phyloP scores from a whole-genome alignment of 2,888 invertebrate genomes.

The Piscicola geometra region DNA sequence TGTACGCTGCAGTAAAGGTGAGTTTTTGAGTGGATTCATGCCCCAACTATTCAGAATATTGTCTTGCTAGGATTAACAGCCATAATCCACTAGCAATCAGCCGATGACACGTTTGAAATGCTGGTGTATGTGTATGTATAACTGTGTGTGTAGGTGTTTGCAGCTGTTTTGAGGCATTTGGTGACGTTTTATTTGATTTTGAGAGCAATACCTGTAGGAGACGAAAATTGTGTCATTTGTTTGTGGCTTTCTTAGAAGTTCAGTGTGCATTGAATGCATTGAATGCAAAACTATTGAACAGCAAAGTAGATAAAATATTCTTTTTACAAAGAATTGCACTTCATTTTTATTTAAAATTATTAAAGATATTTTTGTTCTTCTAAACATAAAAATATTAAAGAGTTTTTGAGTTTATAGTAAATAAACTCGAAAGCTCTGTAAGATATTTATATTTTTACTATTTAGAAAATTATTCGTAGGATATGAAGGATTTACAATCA shows the following conservation, averaged over 20 bases:
- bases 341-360: no score
- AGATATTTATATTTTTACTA: no score
- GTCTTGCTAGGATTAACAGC: no score
- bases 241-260: background rate
- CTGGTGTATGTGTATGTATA: conserved; percentile 11
- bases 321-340: no score
- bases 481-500: no score
- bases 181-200: background rate
- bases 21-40: background rate
- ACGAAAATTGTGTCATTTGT: background rate
- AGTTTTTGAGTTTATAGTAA: no score
- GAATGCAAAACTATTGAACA: background rate
- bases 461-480: no score
- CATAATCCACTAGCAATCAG: conserved; percentile 4
- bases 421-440: no score
- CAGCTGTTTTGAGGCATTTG: background rate
- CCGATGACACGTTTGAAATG: background rate
- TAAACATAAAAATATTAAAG: no score
- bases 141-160: conserved; percentile 13
- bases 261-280: background rate
- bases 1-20: conserved; percentile 7
- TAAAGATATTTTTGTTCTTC: no score
- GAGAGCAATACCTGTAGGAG: background rate
- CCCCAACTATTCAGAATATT: background rate
- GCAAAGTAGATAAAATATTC: background rate